Percentiles rank a stretch among this genome's conserved stretches.
phyloP scores from a whole-genome alignment of 2,888 invertebrate species.

The Ctena decussata region DNA sequence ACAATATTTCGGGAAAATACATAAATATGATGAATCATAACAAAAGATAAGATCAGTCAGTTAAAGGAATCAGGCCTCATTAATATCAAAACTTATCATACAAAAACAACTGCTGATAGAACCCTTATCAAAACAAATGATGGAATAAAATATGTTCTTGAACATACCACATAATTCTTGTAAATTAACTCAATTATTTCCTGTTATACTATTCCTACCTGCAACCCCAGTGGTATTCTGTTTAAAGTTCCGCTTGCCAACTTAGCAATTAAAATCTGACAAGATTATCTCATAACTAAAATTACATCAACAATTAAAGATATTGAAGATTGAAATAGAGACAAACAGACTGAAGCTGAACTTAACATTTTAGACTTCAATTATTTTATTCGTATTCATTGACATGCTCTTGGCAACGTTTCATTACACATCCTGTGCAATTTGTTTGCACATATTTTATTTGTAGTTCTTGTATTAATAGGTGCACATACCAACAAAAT shows the following conservation, averaged over 20 bases:
- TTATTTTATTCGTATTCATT: too few relatives aligned
- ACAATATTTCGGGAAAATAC: too few relatives aligned
- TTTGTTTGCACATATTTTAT: too few relatives aligned
- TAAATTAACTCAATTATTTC: not conserved
- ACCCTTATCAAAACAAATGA: not conserved
- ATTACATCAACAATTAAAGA: not conserved
- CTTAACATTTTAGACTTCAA: too few relatives aligned
- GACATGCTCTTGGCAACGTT: too few relatives aligned
- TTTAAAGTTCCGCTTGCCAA: not conserved
- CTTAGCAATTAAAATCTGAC: not conserved
- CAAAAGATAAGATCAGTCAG: not conserved
- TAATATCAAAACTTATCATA: not conserved
- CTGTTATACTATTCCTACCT: too few relatives aligned
- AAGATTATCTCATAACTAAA: not conserved
- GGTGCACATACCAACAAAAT: too few relatives aligned
- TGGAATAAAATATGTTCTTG: not conserved
- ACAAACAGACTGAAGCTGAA: too few relatives aligned
- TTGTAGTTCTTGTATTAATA: too few relatives aligned
- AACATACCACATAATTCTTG: not conserved
- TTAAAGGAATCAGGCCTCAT: not conserved
- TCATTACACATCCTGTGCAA: too few relatives aligned
- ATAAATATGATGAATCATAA: too few relatives aligned
- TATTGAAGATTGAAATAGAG: not conserved
- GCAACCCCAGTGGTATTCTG: too few relatives aligned
- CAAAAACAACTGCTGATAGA: not conserved